These are phyloP conservation scores for Hemaris fuciformis DNA, from an alignment of 2,888 invertebrate genomes.

Conservation along the genomic window DNA sequence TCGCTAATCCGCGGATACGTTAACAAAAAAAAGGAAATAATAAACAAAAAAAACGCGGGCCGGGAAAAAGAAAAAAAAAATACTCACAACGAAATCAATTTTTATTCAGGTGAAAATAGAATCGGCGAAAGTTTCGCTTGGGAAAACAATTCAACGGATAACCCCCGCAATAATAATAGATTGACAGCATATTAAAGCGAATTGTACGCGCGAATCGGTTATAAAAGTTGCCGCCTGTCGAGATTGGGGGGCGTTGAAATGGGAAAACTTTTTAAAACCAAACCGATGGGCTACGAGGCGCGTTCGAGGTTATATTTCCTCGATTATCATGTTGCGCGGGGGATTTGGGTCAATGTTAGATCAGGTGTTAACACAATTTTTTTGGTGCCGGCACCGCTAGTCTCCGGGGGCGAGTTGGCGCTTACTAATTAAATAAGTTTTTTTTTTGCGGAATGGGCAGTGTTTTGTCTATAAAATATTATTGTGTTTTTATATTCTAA, in stretches of 20 bases:
- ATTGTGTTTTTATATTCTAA: not conserved
- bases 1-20: not conserved
- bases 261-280: slow-evolving; percentile 67
- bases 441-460: not conserved
- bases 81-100: not conserved
- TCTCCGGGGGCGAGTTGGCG: not conserved
- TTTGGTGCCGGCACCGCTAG: not conserved
- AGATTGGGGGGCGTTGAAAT: slow-evolving; percentile 49
- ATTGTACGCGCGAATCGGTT: slow-evolving; percentile 36
- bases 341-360: not conserved
- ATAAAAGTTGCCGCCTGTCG: slow-evolving; percentile 40
- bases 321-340: slow-evolving; percentile 9
- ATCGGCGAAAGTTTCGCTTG: not conserved
- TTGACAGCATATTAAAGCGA: slow-evolving; percentile 43
- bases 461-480: not conserved
- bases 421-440: not conserved
- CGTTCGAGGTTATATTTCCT: not conserved
- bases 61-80: no score
- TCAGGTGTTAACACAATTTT: slow-evolving; percentile 8
- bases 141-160: slow-evolving; percentile 1
- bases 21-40: not conserved
- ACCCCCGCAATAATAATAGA: slow-evolving; percentile 35
- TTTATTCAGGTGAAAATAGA: slow-evolving; percentile 1
- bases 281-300: slow-evolving; percentile 41
- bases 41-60: not conserved